Evolutionary conservation across 1,140 invertebrate genomes (phyloP).

Genomic region (Zaprionus inermis): DNA sequence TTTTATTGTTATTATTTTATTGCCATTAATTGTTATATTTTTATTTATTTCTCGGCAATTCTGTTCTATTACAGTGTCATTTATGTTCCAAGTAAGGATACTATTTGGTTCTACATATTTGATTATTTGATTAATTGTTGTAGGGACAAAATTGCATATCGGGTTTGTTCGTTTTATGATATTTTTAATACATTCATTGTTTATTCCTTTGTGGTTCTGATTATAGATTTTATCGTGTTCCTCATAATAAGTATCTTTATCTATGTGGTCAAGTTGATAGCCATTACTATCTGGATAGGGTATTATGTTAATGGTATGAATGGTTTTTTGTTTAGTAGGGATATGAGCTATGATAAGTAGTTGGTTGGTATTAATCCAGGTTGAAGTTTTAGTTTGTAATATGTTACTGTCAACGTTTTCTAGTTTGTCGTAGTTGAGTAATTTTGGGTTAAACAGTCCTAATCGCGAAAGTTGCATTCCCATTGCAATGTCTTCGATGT

Average conservation of each 20-base stretch:
- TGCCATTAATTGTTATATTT: background rate
- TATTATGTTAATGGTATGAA: conserved; percentile 8
- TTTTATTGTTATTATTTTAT: conserved; percentile 8
- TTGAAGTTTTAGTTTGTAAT: conserved; percentile 4
- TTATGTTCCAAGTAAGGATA: too few species aligned
- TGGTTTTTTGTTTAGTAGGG: conserved; percentile 5
- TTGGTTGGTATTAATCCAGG: conserved; percentile 7
- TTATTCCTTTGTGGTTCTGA: background rate
- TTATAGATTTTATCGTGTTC: background rate
- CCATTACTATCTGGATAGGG: conserved; percentile 4
- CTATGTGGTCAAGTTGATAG: background rate
- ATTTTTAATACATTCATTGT: too few species aligned
- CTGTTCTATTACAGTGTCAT: too few species aligned
- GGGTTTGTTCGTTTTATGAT: too few species aligned
- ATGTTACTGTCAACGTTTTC: conserved; percentile 2
- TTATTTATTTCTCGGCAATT: background rate
- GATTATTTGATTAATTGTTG: too few species aligned
- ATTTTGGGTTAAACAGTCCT: conserved; percentile 10
- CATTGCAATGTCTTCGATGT: too few species aligned
- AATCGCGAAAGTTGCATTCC: too few species aligned
- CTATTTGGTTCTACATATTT: too few species aligned
- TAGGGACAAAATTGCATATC: too few species aligned
- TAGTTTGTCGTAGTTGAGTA: conserved; percentile 1
- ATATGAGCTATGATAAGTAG: conserved; percentile 9
- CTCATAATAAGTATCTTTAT: background rate